Percentiles rank a stretch among this genome's conserved stretches.
Evolutionary conservation across 2,113 vertebrate species (phyloP).

Genomic region (Dicentrarchus labrax): DNA sequence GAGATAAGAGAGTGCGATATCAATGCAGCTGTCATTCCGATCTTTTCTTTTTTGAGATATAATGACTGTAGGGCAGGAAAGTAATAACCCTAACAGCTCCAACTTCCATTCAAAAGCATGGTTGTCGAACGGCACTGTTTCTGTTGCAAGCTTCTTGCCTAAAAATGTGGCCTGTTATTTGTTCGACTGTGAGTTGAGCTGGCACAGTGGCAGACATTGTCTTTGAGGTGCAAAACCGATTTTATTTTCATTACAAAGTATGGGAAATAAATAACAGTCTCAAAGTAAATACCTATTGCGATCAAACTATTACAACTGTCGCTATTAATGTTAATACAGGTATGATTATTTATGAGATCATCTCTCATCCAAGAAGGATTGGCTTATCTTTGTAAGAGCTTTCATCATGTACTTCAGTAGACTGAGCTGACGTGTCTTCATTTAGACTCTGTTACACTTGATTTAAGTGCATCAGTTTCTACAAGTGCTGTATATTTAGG

Average conservation of each 20-base stretch:
- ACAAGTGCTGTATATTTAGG: slow-evolving; percentile 4
- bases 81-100: slow-evolving; percentile 5
- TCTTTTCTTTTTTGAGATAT: slow-evolving; percentile 20
- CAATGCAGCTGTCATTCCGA: background rate
- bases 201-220: slow-evolving; percentile 18
- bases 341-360: slow-evolving; percentile 57
- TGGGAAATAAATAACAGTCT: slow-evolving; percentile 43
- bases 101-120: slow-evolving; percentile 18
- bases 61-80: slow-evolving; percentile 50
- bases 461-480: slow-evolving; percentile 5
- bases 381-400: slow-evolving; percentile 36
- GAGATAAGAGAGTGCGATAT: slow-evolving; percentile 19
- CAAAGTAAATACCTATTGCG: slow-evolving; percentile 55
- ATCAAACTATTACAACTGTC: slow-evolving; percentile 43
- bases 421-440: slow-evolving; percentile 27
- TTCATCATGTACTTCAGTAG: slow-evolving; percentile 47
- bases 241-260: slow-evolving; percentile 62
- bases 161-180: background rate
- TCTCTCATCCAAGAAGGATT: slow-evolving; percentile 28
- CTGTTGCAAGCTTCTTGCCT: slow-evolving; percentile 2
- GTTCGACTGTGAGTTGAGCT: slow-evolving; percentile 19
- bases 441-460: slow-evolving; percentile 29
- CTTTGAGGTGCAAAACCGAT: slow-evolving; percentile 69
- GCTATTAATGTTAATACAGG: slow-evolving; percentile 50
- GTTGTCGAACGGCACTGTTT: background rate